These are phyloP conservation scores for Engraulis encrasicolus DNA, from an alignment of 2,113 vertebrate genomes.

Conservation along the genomic window DNA sequence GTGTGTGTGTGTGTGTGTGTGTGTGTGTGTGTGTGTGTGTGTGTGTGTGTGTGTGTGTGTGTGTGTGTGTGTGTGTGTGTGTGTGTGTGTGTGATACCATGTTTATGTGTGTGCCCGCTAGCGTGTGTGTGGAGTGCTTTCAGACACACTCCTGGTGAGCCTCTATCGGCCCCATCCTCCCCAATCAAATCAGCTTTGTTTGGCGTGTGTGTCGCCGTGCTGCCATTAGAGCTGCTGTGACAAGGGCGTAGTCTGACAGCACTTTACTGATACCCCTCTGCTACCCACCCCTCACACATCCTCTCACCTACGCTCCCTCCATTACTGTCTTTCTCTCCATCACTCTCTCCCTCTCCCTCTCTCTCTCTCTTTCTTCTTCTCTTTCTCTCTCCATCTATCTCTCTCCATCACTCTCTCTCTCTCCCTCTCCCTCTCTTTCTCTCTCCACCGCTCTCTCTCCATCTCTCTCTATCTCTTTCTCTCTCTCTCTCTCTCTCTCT, in stretches of 20 bases:
- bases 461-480: not conserved
- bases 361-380: not conserved
- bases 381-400: no score
- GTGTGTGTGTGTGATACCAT: not conserved
- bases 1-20: not conserved
- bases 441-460: not conserved
- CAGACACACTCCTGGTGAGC: not conserved
- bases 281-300: no score
- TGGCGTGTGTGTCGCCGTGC: not conserved
- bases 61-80: not conserved
- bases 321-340: not conserved
- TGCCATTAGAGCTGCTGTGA: conserved; percentile 4
- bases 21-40: not conserved
- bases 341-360: not conserved
- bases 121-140: not conserved
- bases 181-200: conserved; percentile 2
- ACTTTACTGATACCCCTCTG: not conserved
- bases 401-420: no score
- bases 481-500: conserved; percentile 25
- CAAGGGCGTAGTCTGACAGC: not conserved
- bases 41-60: not conserved
- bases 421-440: not conserved
- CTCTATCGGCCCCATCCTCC: not conserved
- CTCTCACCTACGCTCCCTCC: no score
- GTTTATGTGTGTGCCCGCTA: no score